Percentiles rank a stretch among this genome's conserved stretches.
Conservation (phyloP, 2,888 invertebrate species). For the Peribatodes rhomboidaria region DNA sequence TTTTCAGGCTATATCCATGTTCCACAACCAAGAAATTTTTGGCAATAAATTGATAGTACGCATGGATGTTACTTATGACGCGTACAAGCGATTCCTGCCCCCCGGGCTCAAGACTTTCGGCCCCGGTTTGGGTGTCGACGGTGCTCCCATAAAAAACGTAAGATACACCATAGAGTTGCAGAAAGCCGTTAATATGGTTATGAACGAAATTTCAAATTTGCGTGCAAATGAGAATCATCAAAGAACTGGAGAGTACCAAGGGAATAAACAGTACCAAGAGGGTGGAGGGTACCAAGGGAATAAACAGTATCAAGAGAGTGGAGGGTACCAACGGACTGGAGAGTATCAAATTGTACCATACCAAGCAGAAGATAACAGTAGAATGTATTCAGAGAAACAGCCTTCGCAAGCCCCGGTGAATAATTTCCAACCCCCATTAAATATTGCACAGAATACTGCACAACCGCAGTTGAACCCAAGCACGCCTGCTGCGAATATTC, state of each 20-base stretch:
- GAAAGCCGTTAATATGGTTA: conserved; percentile 42
- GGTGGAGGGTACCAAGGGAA: background rate
- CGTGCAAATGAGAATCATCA: background rate
- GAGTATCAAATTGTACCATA: no score
- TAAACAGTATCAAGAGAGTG: no score
- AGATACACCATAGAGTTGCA: conserved; percentile 45
- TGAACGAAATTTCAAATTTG: conserved; percentile 33
- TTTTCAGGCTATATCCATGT: conserved; percentile 93
- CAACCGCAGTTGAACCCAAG: conserved; percentile 5
- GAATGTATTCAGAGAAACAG: background rate
- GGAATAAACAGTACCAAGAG: background rate
- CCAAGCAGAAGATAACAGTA: background rate
- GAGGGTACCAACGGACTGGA: background rate
- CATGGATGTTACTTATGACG: conserved; percentile 37
- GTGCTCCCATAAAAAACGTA: conserved; percentile 48
- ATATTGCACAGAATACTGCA: no score
- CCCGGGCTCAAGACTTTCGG: conserved; percentile 41
- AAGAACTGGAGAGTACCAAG: no score
- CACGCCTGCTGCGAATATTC: background rate
- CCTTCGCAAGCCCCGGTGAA: background rate
- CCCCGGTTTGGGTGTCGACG: conserved; percentile 88
- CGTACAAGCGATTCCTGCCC: conserved; percentile 19
- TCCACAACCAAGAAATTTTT: conserved; percentile 93
- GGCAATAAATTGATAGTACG: conserved; percentile 37
- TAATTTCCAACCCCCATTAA: no score